Evolutionary conservation across 2,797 vertebrate genomes (phyloP).

Genomic region (Euphonia xanthogaster): DNA sequence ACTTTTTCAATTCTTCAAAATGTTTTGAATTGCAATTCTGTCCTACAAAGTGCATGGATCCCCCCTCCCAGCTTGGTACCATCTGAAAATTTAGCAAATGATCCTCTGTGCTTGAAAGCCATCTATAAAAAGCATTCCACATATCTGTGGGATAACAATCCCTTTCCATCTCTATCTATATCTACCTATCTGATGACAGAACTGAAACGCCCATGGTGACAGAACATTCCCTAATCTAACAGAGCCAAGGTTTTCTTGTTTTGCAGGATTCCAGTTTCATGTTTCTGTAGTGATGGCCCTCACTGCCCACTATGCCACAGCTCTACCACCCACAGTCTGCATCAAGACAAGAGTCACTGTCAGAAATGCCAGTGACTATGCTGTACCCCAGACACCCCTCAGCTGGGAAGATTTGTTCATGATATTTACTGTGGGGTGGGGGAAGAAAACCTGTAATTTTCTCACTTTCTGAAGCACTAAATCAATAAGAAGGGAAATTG

Average conservation of each 20-base stretch:
- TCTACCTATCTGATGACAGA: background rate
- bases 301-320: background rate
- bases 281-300: background rate
- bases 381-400: too few species aligned
- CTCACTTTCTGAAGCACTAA: background rate
- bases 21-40: background rate
- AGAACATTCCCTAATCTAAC: background rate
- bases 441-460: background rate
- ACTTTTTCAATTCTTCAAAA: background rate
- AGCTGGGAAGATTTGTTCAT: background rate
- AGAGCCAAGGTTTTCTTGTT: background rate
- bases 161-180: background rate
- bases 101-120: background rate
- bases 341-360: background rate
- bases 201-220: rapidly evolving
- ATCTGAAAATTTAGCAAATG: background rate
- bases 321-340: background rate
- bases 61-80: background rate
- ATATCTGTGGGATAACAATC: background rate
- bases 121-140: background rate
- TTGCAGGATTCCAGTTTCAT: background rate
- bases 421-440: background rate
- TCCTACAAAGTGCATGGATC: background rate
- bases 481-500: background rate
- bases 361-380: background rate